phyloP scores from a whole-genome alignment of 1,140 invertebrate species.

The Drosophila malerkotliana region DNA sequence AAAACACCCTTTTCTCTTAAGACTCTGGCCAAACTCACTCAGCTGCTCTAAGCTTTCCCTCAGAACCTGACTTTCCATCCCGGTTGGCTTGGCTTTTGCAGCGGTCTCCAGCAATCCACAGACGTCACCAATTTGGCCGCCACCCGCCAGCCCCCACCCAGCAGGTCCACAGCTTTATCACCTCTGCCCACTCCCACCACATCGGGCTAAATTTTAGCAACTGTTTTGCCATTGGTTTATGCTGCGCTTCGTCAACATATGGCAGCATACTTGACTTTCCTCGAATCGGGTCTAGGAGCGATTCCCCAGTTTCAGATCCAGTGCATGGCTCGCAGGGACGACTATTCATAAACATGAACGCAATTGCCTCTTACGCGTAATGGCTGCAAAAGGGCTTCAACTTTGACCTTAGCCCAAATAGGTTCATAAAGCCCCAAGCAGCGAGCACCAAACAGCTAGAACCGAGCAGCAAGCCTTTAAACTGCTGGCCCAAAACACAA shows the following conservation, averaged over 20 bases:
- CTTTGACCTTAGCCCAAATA: constrained; percentile 77
- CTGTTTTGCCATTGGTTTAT: constrained; percentile 70
- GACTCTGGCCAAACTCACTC: constrained; percentile 1
- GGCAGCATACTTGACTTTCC: constrained; percentile 66
- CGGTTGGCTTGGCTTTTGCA: constrained; percentile 55
- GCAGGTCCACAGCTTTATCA: not conserved
- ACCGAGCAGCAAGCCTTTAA: constrained; percentile 42
- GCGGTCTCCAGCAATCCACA: constrained; percentile 42
- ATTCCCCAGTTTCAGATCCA: constrained; percentile 22
- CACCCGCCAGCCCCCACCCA: constrained; percentile 24
- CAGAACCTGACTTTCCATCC: constrained; percentile 28
- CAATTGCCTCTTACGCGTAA: constrained; percentile 52
- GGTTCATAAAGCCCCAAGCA: constrained; percentile 43
- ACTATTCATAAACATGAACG: constrained; percentile 42
- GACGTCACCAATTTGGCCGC: constrained; percentile 65
- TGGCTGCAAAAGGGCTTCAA: constrained; percentile 67
- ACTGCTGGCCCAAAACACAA: constrained; percentile 21
- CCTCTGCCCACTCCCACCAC: not conserved
- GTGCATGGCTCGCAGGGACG: constrained; percentile 39
- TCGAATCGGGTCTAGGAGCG: not conserved
- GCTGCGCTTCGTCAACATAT: constrained; percentile 69
- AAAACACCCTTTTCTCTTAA: not conserved
- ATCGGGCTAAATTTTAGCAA: constrained; percentile 39
- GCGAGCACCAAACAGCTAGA: constrained; percentile 16
- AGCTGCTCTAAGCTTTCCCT: constrained; percentile 42